Base-by-base conservation (phyloP, 2,888 invertebrate species). In the Achlya flavicornis region DNA sequence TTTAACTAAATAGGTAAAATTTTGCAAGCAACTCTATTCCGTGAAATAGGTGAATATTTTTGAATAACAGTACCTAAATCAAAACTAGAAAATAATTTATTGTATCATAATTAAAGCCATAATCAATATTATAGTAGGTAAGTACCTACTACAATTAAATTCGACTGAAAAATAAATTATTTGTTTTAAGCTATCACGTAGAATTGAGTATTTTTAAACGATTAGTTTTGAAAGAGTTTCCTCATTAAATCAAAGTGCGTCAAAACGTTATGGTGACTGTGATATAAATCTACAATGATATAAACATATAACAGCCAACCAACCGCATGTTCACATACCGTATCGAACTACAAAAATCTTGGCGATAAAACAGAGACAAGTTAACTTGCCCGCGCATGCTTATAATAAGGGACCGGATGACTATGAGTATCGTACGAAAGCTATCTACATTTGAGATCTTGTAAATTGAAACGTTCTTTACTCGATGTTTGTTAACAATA, bases 401-500 rank as follows among this genome's bases (percentile, higher is more conserved):
- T 85, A 86, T 91, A 91, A 92, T 90, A 90, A 91, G 88, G 82
- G 77, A 71, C 78, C 75, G 76, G 87, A 85, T 88, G 53, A 87
- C 86, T 86, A 85, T 86, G 84, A 85, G 85, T 89, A 89, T 90
- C 88, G 87, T 84, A 85, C 81, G 78, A 80, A 76, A 79, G 82
- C 84, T 91, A 92, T 92, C 92, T 83, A 69, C 73, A 78, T 81
- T 83, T 80, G 80, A 78, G 85, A 92, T 92, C 92, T 90, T 88
- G 87, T 87, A 88, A 91, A 92, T 91, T 92, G 91, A 92, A 92
- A 90, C 88, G 88, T 90, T 90, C 85, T 80, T 81, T 83, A 84
- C 82, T 86, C 83, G 86, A 86, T 86, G 83, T 83, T 84, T 84
- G 81, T 81, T 79, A 76, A 63, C 67, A 69, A 74, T 78, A 76